Evolutionary conservation across 2,113 vertebrate species (phyloP).

Genomic region (Polyodon spathula): DNA sequence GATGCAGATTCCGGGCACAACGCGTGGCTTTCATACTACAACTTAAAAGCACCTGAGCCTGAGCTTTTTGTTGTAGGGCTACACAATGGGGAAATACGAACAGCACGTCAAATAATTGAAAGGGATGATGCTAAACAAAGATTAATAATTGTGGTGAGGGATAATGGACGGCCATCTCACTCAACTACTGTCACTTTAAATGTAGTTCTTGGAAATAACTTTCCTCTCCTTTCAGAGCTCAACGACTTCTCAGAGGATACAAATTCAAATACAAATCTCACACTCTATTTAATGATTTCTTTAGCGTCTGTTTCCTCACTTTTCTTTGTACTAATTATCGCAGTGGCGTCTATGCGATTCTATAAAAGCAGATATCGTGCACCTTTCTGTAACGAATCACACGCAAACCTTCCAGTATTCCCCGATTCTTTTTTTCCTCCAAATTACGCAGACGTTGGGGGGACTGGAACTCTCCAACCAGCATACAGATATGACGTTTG

Average conservation of each 20-base stretch:
- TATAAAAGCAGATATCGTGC: background rate
- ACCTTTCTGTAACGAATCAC: background rate
- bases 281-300: background rate
- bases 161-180: conserved; percentile 11
- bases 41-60: conserved; percentile 32
- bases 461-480: background rate
- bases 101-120: conserved; percentile 17
- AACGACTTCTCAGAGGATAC: background rate
- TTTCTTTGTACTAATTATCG: background rate
- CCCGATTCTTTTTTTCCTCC: conserved; percentile 3
- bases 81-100: conserved; percentile 28
- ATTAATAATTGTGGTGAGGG: conserved; percentile 16
- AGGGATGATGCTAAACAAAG: conserved; percentile 20
- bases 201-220: conserved; percentile 2
- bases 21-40: conserved; percentile 44
- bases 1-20: conserved; percentile 51
- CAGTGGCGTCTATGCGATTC: background rate
- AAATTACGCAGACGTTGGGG: conserved; percentile 1
- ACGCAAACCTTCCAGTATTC: background rate
- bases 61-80: conserved; percentile 21
- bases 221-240: conserved; percentile 13
- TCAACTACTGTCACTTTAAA: conserved; percentile 6
- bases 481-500: background rate
- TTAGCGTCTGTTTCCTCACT: background rate
- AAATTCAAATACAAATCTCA: background rate